Percentiles rank a stretch among this genome's conserved stretches.
Evolutionary conservation across 2,888 invertebrate genomes (phyloP).

Genomic region (Macroteleia sp.): DNA sequence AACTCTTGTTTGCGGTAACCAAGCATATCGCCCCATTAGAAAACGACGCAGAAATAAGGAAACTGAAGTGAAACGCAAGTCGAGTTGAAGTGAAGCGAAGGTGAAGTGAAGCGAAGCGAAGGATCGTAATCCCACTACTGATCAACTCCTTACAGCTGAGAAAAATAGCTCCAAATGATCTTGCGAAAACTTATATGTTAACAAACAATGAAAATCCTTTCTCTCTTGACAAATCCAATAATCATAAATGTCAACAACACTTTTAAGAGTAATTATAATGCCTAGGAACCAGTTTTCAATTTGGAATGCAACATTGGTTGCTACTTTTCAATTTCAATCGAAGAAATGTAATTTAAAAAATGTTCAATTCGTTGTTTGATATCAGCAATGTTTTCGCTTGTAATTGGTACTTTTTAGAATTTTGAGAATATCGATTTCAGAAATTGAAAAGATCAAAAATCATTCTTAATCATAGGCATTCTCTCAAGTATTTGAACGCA

Average conservation of each 20-base stretch:
- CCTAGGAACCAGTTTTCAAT: constrained; percentile 66
- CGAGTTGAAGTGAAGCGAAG: no score
- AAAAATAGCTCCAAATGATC: constrained; percentile 64
- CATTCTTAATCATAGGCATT: constrained; percentile 31
- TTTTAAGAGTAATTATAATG: constrained; percentile 55
- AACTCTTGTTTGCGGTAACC: no score
- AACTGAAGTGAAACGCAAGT: no score
- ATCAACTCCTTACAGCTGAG: constrained; percentile 45
- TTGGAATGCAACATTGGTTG: constrained; percentile 22
- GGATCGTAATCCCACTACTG: no score
- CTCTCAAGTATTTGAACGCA: constrained; percentile 52
- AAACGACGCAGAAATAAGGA: no score
- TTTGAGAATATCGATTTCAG: constrained; percentile 45
- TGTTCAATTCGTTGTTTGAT: constrained; percentile 14
- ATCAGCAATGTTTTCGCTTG: constrained; percentile 23
- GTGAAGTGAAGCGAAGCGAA: no score
- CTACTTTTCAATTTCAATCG: constrained; percentile 18
- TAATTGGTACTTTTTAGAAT: constrained; percentile 31
- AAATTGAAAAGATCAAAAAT: constrained; percentile 70
- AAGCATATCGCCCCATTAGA: no score
- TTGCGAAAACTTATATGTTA: constrained; percentile 62
- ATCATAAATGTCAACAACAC: constrained; percentile 43
- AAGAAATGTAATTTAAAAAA: constrained; percentile 46
- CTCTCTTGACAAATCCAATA: constrained; percentile 15
- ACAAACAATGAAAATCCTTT: constrained; percentile 29